Percentiles rank a stretch among this genome's conserved stretches.
These are phyloP conservation scores for Ditylenchus dipsaci DNA, from an alignment of 1,140 invertebrate genomes.

Conservation along the genomic window DNA sequence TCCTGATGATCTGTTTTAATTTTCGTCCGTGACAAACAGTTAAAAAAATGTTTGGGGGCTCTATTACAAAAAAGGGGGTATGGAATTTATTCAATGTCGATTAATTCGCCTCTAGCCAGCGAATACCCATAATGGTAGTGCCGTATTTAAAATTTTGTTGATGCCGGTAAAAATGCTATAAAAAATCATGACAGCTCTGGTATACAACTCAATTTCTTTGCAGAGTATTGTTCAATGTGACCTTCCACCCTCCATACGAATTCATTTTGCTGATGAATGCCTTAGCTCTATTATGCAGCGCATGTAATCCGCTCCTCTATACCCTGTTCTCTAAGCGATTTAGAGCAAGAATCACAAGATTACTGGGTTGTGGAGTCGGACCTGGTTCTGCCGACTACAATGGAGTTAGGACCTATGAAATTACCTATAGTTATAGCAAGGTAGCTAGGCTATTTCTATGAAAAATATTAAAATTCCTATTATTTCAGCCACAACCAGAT, in stretches of 20 bases:
- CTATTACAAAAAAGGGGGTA: no score
- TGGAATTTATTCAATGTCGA: no score
- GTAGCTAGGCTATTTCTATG: no score
- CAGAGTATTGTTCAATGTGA: constrained; percentile 25
- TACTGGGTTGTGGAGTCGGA: constrained; percentile 15
- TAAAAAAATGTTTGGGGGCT: no score
- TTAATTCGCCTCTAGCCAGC: no score
- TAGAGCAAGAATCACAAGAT: constrained; percentile 30
- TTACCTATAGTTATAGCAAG: constrained; percentile 8
- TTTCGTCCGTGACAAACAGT: no score
- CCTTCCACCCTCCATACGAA: constrained; percentile 48
- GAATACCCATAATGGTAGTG: no score
- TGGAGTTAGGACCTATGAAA: background rate
- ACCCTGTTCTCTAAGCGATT: constrained; percentile 55
- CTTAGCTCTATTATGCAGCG: constrained; percentile 51
- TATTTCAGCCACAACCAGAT: no score
- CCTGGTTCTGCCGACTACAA: background rate
- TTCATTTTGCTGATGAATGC: constrained; percentile 54
- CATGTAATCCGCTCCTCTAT: constrained; percentile 56
- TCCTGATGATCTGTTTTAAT: no score
- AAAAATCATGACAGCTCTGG: background rate
- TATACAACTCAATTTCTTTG: background rate
- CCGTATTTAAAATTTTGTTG: no score
- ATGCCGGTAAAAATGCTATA: background rate
- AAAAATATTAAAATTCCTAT: no score